These are phyloP conservation scores for Volucella zonaria DNA, from an alignment of 2,888 invertebrate species.

Conservation along the genomic window DNA sequence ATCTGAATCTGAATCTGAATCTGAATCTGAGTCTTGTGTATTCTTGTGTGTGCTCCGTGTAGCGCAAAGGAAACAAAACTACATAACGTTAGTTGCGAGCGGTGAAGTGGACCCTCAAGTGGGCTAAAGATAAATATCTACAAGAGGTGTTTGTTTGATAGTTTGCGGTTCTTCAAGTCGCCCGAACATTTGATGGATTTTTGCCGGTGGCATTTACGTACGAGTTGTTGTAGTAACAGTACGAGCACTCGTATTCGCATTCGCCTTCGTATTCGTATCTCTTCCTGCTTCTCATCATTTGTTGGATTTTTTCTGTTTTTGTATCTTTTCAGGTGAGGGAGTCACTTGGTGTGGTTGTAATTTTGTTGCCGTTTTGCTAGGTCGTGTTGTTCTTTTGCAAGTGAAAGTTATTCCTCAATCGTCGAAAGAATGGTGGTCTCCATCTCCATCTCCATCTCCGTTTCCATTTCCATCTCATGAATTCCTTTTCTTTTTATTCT, in stretches of 20 bases:
- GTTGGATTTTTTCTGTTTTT: not conserved
- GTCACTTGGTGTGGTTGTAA: conserved; percentile 15
- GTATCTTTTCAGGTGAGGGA: conserved; percentile 46
- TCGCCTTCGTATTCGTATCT: not conserved
- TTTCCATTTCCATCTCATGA: conserved; percentile 43
- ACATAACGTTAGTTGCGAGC: conserved; percentile 17
- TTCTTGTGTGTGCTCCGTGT: not conserved
- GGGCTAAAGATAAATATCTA: conserved; percentile 59
- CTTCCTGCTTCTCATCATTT: conserved; percentile 4
- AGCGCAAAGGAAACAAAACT: conserved; percentile 51
- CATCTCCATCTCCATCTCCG: conserved; percentile 21
- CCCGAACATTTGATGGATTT: conserved; percentile 33
- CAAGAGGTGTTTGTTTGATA: conserved; percentile 37
- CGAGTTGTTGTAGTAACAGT: no score
- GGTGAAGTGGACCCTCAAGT: conserved; percentile 30
- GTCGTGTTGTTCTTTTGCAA: conserved; percentile 56
- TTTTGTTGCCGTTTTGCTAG: conserved; percentile 25
- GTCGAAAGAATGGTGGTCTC: conserved; percentile 17
- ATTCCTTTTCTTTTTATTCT: conserved; percentile 25
- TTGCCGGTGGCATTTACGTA: conserved; percentile 30
- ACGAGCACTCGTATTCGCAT: no score
- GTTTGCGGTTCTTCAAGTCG: conserved; percentile 27
- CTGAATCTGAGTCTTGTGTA: not conserved
- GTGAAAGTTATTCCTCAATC: conserved; percentile 62
- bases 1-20: conserved; percentile 6